Evolutionary conservation across 2,888 invertebrate genomes (phyloP).

Genomic region (Ashinkailepas kermadecensis): DNA sequence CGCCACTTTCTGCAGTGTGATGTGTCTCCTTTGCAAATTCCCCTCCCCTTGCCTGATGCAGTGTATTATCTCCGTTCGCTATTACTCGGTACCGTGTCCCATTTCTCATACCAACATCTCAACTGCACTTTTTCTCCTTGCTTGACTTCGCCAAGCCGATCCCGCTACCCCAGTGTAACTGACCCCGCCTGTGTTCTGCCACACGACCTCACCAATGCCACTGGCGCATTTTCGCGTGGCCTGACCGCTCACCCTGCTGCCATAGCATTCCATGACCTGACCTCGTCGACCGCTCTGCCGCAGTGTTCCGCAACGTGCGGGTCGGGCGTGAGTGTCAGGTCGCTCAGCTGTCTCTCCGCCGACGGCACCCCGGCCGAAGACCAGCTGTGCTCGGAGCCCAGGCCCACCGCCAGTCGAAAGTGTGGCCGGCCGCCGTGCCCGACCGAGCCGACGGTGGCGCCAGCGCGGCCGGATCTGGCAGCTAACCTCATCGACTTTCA

Average conservation of each 20-base stretch:
- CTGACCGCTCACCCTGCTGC: neutral
- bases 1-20: too few species aligned
- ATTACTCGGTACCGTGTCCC: too few species aligned
- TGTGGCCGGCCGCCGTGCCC: neutral
- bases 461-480: neutral
- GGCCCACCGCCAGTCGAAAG: neutral
- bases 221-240: too few species aligned
- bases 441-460: neutral
- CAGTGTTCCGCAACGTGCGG: slow-evolving; percentile 6
- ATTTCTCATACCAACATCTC: too few species aligned
- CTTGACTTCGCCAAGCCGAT: too few species aligned
- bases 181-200: too few species aligned
- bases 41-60: too few species aligned
- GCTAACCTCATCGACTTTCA: neutral
- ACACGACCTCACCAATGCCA: too few species aligned
- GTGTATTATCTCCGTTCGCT: too few species aligned
- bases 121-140: too few species aligned
- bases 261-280: neutral
- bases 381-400: neutral
- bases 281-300: neutral
- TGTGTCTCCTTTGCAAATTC: too few species aligned
- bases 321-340: neutral
- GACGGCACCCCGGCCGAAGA: neutral
- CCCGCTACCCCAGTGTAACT: too few species aligned
- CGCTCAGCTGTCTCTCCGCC: neutral